Conservation (phyloP, 1,140 invertebrate species). For the Dendroctonus ponderosae region DNA sequence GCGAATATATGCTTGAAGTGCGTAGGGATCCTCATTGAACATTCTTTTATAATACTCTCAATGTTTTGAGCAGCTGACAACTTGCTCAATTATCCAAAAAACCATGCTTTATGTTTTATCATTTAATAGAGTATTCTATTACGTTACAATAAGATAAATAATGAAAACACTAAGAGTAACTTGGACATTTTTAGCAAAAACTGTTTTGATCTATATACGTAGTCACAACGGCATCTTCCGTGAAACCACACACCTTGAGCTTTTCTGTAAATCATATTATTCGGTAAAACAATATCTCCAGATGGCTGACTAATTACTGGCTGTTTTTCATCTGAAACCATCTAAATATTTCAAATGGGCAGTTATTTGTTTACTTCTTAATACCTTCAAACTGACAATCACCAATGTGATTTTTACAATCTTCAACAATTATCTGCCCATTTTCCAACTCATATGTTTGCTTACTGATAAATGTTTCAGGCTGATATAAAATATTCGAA, state of each 20-base stretch:
- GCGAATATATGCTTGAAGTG: too few species aligned
- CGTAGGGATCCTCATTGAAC: too few species aligned
- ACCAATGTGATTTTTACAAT: slow-evolving; percentile 10
- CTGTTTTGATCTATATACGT: slow-evolving; percentile 15
- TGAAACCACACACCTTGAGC: slow-evolving; percentile 22
- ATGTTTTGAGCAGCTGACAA: too few species aligned
- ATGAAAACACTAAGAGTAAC: neutral
- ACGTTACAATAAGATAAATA: too few species aligned
- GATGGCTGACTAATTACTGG: neutral
- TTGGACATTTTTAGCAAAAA: neutral
- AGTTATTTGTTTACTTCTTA: neutral
- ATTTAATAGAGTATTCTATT: too few species aligned
- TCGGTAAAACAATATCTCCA: slow-evolving; percentile 11
- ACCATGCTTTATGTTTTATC: too few species aligned
- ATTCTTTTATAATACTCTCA: too few species aligned
- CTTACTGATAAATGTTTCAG: neutral
- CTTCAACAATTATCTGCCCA: slow-evolving; percentile 14
- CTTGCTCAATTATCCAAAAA: too few species aligned
- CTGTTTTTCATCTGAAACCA: slow-evolving; percentile 15
- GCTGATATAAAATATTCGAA: neutral
- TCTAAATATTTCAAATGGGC: neutral
- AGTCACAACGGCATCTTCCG: slow-evolving; percentile 22
- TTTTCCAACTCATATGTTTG: slow-evolving; percentile 18
- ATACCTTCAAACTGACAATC: slow-evolving; percentile 21
- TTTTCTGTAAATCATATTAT: slow-evolving; percentile 23